Evolutionary conservation across 2,888 invertebrate genomes (phyloP).

Genomic region (Melanchra persicariae): DNA sequence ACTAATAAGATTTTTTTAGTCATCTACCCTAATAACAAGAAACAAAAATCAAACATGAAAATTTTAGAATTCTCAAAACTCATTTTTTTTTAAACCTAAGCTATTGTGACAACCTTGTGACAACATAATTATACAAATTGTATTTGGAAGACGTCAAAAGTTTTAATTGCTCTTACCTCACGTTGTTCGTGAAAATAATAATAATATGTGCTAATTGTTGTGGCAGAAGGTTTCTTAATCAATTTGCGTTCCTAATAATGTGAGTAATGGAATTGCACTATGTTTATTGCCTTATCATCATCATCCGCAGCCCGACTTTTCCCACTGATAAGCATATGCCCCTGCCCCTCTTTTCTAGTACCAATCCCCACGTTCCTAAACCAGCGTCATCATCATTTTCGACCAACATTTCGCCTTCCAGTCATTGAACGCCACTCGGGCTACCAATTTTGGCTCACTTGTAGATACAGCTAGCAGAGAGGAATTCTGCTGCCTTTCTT

Average conservation of each 20-base stretch:
- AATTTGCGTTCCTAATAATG: not conserved
- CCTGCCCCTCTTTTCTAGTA: too few relatives aligned
- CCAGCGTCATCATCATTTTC: too few relatives aligned
- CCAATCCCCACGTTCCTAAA: too few relatives aligned
- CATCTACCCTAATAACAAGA: too few relatives aligned
- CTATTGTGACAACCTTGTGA: not conserved
- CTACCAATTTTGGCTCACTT: not conserved
- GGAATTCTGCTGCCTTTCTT: not conserved
- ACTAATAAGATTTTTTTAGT: too few relatives aligned
- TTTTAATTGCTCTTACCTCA: conserved; percentile 7
- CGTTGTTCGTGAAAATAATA: not conserved
- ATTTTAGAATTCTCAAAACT: not conserved
- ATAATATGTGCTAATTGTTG: not conserved
- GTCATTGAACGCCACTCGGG: too few relatives aligned
- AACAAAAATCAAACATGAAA: not conserved
- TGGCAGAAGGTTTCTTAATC: not conserved
- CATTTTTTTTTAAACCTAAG: too few relatives aligned
- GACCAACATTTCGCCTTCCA: too few relatives aligned
- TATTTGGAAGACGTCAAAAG: not conserved
- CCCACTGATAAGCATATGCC: too few relatives aligned
- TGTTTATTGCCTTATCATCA: too few relatives aligned
- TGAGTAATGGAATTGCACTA: not conserved
- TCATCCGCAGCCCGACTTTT: too few relatives aligned
- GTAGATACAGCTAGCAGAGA: not conserved
- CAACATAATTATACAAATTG: not conserved